phyloP scores from a whole-genome alignment of 1,140 invertebrate genomes.

The Lethocerus indicus region DNA sequence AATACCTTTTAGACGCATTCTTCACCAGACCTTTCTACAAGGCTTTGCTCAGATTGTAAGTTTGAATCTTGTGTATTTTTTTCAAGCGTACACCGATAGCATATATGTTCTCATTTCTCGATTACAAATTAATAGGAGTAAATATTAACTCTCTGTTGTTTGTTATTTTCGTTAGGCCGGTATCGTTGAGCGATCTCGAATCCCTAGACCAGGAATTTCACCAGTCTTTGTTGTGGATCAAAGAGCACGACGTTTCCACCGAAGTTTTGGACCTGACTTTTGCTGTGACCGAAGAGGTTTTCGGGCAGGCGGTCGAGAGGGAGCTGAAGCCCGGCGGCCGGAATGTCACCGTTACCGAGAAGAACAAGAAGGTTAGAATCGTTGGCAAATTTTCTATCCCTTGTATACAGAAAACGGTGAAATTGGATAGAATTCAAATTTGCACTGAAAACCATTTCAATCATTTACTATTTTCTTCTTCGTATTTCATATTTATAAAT shows the following conservation, averaged over 20 bases:
- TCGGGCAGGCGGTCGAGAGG: constrained; percentile 68
- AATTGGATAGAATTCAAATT: too few species aligned
- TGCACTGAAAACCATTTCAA: too few species aligned
- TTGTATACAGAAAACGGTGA: too few species aligned
- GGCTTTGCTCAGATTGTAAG: constrained; percentile 66
- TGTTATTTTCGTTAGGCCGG: constrained; percentile 38
- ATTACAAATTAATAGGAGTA: neutral
- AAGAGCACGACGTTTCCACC: constrained; percentile 70
- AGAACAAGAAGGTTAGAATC: constrained; percentile 81
- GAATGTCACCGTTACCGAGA: constrained; percentile 80
- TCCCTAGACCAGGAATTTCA: constrained; percentile 88
- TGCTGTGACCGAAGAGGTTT: constrained; percentile 63
- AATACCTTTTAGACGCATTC: constrained; percentile 91
- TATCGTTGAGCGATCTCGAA: constrained; percentile 82
- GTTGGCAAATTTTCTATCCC: too few species aligned
- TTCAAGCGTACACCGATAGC: too few species aligned
- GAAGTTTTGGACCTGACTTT: constrained; percentile 61
- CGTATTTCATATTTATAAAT: too few species aligned
- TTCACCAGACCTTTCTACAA: constrained; percentile 96
- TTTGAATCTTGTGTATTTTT: too few species aligned
- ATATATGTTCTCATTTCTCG: constrained; percentile 3
- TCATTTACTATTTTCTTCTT: constrained; percentile 1
- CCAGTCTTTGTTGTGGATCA: constrained; percentile 85
- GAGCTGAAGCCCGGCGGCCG: constrained; percentile 86
- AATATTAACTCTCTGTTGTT: neutral